Percentiles rank a stretch among this genome's conserved stretches.
Conservation (phyloP, 2,797 vertebrate genomes). For the Argya squamiceps region DNA sequence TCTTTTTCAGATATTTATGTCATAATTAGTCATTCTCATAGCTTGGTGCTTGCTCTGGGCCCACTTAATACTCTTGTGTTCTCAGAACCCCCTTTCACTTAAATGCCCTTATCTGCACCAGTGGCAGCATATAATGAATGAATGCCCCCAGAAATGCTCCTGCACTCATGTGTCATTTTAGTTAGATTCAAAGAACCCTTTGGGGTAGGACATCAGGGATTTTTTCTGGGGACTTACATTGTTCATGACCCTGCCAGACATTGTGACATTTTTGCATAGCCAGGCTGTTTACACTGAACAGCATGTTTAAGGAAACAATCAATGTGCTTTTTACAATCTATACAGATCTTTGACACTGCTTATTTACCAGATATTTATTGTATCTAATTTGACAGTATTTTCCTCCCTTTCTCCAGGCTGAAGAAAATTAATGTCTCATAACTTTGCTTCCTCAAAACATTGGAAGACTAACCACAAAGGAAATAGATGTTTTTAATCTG, state of each 20-base stretch:
- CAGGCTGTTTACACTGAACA: neutral
- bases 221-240: neutral
- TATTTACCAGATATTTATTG: neutral
- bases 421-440: neutral
- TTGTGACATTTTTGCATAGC: neutral
- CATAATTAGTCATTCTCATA: neutral
- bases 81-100: neutral
- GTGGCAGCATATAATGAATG: neutral
- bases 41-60: neutral
- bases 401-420: neutral
- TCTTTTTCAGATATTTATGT: neutral
- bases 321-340: neutral
- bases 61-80: neutral
- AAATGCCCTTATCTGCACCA: neutral
- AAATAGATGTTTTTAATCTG: neutral
- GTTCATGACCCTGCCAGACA: conserved; percentile 8
- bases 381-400: neutral
- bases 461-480: neutral
- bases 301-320: neutral
- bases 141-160: neutral
- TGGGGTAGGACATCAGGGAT: neutral
- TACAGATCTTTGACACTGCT: neutral
- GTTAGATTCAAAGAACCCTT: neutral
- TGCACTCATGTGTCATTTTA: neutral
- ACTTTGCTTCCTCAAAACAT: neutral